Evolutionary conservation across 2,797 vertebrate species (phyloP), one percentile per base, ranked within the genome.

Genomic region (Tarsius wallacei): DNA sequence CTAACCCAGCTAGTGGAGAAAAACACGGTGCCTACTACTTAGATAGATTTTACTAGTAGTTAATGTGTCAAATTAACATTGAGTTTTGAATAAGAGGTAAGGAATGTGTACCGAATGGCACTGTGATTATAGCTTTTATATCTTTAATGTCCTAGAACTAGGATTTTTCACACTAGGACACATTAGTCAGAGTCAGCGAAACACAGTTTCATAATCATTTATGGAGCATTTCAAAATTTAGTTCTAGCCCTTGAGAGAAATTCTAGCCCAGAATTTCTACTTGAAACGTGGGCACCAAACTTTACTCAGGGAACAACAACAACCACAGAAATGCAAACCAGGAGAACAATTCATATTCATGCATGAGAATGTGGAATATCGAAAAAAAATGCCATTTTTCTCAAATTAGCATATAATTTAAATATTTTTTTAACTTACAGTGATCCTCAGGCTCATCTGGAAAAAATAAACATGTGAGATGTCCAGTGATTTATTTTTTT

Each of bases 201-300:
- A 96, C 93, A 53, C 87, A 51, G 97, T 97, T 97, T 94, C 47
- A 93, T 98, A 97, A 98, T 94, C 96, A 96, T 59, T 97, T 97
- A 93, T 91, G 87, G 95, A 71, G 82, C 64, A 74, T 95, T 98
- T 98, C 76, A 92, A 98, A 98, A 93, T 86, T 42, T 97, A 82
- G 10, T 78, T 96, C 66, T 91, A 85, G 26, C 21, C 31, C 47
- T 74, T 19, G 33, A 73, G 91, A 97, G 82, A 83, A 85, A 90
- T 73, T 74, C 74, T 64, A 86, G 59, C n/a, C 59, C 85, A 87
- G 49, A 80, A 83, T 93, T 94, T 90, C 91, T 95, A 17, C 86
- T 91, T 95, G 61, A 93, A 93, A 78, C 49, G 31, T 91, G 68
- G 61, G 36, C 36, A 87, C 66, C 51, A 68, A 82, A 47, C 66